Percentiles rank a stretch among this genome's conserved stretches.
Conservation (phyloP, 2,888 invertebrate genomes). For the Ferrisia virgata region DNA sequence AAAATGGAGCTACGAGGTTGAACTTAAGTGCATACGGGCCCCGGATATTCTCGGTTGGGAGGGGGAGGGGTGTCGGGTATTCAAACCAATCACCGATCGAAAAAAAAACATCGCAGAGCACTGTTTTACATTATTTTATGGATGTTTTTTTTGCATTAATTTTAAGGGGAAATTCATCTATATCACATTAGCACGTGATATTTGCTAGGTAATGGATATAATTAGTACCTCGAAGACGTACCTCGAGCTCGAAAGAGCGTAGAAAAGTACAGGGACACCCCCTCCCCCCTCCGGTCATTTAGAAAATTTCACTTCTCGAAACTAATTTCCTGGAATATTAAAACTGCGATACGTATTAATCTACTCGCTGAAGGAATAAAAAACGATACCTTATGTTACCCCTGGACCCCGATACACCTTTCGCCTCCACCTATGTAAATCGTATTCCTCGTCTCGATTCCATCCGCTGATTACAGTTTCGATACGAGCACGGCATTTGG, state of each 20-base stretch:
- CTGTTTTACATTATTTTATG: too few species aligned
- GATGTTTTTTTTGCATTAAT: too few species aligned
- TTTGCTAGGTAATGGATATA: not conserved
- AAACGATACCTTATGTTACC: not conserved
- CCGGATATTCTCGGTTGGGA: too few species aligned
- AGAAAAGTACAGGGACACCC: not conserved
- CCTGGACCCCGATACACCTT: not conserved
- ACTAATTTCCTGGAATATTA: conserved; percentile 13
- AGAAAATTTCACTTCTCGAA: not conserved
- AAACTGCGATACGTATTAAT: conserved; percentile 1
- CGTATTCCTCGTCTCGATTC: too few species aligned
- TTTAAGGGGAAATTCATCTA: too few species aligned
- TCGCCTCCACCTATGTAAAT: not conserved
- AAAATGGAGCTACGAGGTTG: too few species aligned
- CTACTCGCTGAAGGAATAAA: not conserved
- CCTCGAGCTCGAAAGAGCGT: not conserved
- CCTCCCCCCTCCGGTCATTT: too few species aligned
- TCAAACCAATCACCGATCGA: too few species aligned
- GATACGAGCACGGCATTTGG: not conserved
- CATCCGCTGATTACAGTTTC: not conserved
- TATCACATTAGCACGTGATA: too few species aligned
- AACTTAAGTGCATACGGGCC: too few species aligned
- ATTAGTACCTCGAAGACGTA: not conserved
- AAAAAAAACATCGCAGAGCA: too few species aligned
- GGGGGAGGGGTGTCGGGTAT: too few species aligned